phyloP scores from a whole-genome alignment of 1,140 invertebrate species.

The Chelonus insularis region DNA sequence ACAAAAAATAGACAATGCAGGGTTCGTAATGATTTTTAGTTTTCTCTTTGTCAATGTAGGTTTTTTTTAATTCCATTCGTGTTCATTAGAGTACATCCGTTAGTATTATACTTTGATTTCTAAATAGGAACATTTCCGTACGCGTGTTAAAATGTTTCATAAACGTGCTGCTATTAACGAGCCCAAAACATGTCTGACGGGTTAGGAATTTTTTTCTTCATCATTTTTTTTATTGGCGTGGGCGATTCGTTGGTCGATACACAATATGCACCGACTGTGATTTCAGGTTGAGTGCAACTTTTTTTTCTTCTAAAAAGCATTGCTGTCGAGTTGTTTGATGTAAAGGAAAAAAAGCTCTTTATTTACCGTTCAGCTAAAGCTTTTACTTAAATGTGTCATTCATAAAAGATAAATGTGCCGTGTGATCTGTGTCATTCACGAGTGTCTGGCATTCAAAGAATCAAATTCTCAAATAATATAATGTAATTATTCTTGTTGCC shows the following conservation, averaged over 20 bases:
- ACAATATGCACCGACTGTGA: slow-evolving; percentile 8
- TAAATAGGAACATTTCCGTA: slow-evolving; percentile 16
- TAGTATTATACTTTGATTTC: slow-evolving; percentile 19
- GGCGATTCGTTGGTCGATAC: slow-evolving; percentile 4
- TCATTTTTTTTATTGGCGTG: slow-evolving; percentile 1
- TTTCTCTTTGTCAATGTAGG: slow-evolving; percentile 9
- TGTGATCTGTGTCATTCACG: slow-evolving; percentile 12
- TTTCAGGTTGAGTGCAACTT: slow-evolving; percentile 4
- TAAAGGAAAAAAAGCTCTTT: slow-evolving; percentile 11
- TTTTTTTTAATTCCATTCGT: no score
- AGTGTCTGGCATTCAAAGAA: not conserved
- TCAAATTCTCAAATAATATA: no score
- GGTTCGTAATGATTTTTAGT: no score
- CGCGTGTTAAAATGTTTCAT: slow-evolving; percentile 8
- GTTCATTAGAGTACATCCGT: no score
- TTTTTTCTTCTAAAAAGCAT: slow-evolving; percentile 3
- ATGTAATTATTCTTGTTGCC: no score
- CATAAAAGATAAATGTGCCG: slow-evolving; percentile 8
- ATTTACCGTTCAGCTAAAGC: slow-evolving; percentile 1
- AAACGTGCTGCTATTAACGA: not conserved
- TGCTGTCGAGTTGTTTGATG: not conserved
- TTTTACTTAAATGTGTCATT: slow-evolving; percentile 16
- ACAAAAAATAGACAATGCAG: no score
- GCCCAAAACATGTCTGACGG: slow-evolving; percentile 1
- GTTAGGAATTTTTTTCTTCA: not conserved